Base-by-base conservation (phyloP, 2,797 vertebrate genomes). In the Trachops cirrhosus region DNA sequence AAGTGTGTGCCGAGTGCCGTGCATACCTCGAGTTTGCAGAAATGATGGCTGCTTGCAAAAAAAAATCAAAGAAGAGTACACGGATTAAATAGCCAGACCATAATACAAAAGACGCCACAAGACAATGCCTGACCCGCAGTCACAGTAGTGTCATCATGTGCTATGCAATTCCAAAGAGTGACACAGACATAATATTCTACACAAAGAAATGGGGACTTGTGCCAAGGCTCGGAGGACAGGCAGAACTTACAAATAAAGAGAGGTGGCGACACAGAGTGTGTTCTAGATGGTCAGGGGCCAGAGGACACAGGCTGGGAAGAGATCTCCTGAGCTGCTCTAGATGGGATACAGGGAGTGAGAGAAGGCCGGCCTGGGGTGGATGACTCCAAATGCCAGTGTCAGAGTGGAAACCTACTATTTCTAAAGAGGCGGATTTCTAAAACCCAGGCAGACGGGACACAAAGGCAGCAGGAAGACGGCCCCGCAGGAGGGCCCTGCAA, bases 31-130 rank as follows among this genome's bases (percentile, higher is more conserved):
- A 73, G 37, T 62, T 11, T 37, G 59, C 54, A 57, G 32, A n/a
- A 78, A 92, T 39, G 64, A 91, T 39, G 86, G 73, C 82, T 2
- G 44, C 15, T 64, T 82, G 46, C 44, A 34, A 94, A 94, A 34
- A 94, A 94, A 92, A 73, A 54, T 78, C 44, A 75, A 92, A 91
- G 62, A 89, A 62, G n/a, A 48, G 7, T 19, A n/a, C 19, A 19
- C 54, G 62, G 54, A 67, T 78, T 73, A 75, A 70, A 88, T 0
- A 89, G 48, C 84, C 9, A 87, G 59, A 50, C 29, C 62, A 18
- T 21, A 29, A 29, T 10, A 26, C 21, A 64, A 88, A 83, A 44
- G 48, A 73, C 79, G 19, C 73, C 73, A 24, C 7, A 22, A 68
- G 62, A 70, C 9, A 3, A 44, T 11, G 10, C 46, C 50, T 32